phyloP scores from a whole-genome alignment of 2,888 invertebrate species.

The Drosophila neonasuta region DNA sequence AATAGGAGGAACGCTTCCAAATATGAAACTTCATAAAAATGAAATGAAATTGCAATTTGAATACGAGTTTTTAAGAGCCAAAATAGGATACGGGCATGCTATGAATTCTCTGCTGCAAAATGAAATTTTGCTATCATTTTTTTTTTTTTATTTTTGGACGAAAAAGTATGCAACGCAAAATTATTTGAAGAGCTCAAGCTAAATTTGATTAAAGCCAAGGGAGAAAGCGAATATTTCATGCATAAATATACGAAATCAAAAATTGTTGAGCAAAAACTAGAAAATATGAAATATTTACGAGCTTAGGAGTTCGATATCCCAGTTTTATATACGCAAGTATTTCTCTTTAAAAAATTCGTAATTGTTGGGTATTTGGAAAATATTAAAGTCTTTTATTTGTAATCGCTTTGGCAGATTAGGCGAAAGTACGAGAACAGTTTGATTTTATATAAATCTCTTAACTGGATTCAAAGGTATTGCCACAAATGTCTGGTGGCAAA shows the following conservation, averaged over 20 bases:
- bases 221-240: not conserved
- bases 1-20: not conserved
- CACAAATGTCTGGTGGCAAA: constrained; percentile 7
- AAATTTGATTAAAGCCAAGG: not conserved
- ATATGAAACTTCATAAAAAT: constrained; percentile 7
- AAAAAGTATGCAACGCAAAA: constrained; percentile 1
- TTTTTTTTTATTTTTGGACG: not conserved
- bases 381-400: not conserved
- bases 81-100: not conserved
- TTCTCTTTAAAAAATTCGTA: no score
- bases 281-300: not conserved
- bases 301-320: no score
- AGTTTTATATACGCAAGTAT: no score
- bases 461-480: constrained; percentile 8
- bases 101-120: not conserved
- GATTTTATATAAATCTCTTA: not conserved
- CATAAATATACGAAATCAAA: not conserved
- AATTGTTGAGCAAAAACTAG: not conserved
- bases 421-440: not conserved
- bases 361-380: no score
- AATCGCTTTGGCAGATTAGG: not conserved
- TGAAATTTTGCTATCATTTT: not conserved
- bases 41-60: constrained; percentile 4
- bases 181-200: not conserved
- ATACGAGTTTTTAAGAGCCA: not conserved